Base-by-base conservation (phyloP, 2,113 vertebrate genomes). In the Delphinapterus leucas region DNA sequence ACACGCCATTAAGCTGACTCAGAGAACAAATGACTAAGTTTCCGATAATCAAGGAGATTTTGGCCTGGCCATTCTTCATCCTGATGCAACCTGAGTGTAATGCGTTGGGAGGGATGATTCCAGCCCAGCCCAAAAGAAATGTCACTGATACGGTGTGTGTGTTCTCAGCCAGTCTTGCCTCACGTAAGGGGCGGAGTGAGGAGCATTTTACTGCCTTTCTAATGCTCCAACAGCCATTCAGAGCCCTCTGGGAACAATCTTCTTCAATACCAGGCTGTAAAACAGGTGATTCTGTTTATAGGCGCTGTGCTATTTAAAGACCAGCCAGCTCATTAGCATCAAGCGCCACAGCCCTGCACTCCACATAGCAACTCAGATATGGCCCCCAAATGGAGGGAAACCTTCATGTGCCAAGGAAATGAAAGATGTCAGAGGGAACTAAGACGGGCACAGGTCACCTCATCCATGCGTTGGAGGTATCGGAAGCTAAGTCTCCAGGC, bases 21-120 rank as follows among this genome's bases (percentile, higher is more conserved):
- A 98, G 96, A 98, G 96, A 96, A 97, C 97, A 97, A 97, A 97
- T 96, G 97, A 98, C 96, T 96, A 97, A 92, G 88, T 94, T 98
- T 97, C 94, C 88, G 14, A 97, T 95, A 96, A 97, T 95, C 82
- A 92, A 91, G 92, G 71, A 96, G 95, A 93, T 80, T 93, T 60
- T 76, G 79, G 88, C 74, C 82, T 41, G 79, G 79, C 94, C 74
- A 82, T 55, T 90, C 91, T 95, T 96, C 77, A 91, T 96, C 83
- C 92, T 76, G 31, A 89, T 94, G 94, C 90, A 94, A 93, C 91
- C 91, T 79, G 89, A 85, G 77, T 90, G 76, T 96, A 95, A 90
- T 41, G 80, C 63, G 5, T 63, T 26, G 21, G 63, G 88, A 94
- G 31, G 68, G 49, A 95, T 61, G 60, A 76, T 49, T 95, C 9